phyloP scores from a whole-genome alignment of 2,888 invertebrate genomes.

The Lypha dubia region DNA sequence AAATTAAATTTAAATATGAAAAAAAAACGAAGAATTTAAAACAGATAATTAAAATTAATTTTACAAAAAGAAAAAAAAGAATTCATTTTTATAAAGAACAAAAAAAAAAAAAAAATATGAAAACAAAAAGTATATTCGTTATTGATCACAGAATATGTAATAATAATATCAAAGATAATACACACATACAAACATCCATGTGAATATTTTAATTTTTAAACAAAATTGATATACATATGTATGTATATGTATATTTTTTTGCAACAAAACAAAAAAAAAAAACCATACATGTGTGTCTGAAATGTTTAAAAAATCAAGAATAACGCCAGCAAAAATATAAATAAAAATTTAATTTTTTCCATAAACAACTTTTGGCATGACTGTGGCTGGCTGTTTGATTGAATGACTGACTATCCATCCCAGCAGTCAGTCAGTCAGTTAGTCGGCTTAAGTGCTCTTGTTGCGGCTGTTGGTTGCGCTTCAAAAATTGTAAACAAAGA shows the following conservation, averaged over 20 bases:
- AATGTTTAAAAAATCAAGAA: slow-evolving; percentile 35
- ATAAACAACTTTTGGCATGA: slow-evolving; percentile 4
- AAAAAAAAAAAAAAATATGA: not conserved
- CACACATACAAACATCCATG: too few species aligned
- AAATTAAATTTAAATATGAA: slow-evolving; percentile 23
- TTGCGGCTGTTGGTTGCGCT: slow-evolving; percentile 51
- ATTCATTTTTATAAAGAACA: too few species aligned
- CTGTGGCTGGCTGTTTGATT: not conserved
- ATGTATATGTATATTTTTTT: too few species aligned
- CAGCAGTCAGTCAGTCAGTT: too few species aligned
- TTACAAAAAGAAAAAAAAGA: not conserved
- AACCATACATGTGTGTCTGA: not conserved
- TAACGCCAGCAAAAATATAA: slow-evolving; percentile 31
- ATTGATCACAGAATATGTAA: not conserved
- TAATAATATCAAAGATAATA: not conserved
- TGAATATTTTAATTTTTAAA: slow-evolving; percentile 26
- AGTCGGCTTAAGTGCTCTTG: slow-evolving; percentile 11
- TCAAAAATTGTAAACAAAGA: slow-evolving; percentile 67
- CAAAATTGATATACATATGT: slow-evolving; percentile 12
- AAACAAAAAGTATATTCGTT: not conserved
- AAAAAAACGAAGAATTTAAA: slow-evolving; percentile 17
- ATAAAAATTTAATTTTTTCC: slow-evolving; percentile 3
- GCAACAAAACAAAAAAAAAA: not conserved
- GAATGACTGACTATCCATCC: not conserved
- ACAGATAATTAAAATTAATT: not conserved